Percentiles rank a stretch among this genome's conserved stretches.
Evolutionary conservation across 2,797 vertebrate genomes (phyloP).

Genomic region (Sebastes kiyomatsui): DNA sequence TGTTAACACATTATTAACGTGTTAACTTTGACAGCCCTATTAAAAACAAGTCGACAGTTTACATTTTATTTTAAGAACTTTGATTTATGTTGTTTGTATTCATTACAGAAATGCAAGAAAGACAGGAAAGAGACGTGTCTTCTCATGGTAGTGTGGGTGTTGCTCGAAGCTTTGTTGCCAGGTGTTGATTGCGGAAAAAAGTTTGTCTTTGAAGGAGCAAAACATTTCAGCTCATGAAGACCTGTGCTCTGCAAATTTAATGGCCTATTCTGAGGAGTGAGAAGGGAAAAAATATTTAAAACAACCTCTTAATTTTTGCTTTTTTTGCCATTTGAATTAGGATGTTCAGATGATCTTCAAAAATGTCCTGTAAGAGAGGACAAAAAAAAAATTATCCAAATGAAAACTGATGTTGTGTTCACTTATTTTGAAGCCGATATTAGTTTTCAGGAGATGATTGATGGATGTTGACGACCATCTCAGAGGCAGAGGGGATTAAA

Average conservation of each 20-base stretch:
- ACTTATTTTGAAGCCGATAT: not conserved
- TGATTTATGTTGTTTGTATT: slow-evolving; percentile 2
- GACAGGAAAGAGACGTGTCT: not conserved
- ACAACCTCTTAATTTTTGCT: not conserved
- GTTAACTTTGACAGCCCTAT: too few species aligned
- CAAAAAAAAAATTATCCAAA: not conserved
- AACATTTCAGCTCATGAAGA: not conserved
- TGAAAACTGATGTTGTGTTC: slow-evolving; percentile 2
- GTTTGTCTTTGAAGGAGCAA: not conserved
- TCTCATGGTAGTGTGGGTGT: not conserved
- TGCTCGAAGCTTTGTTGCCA: not conserved
- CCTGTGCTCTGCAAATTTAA: not conserved
- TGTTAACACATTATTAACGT: too few species aligned
- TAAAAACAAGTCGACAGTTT: not conserved
- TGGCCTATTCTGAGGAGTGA: slow-evolving; percentile 50
- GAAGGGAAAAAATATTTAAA: slow-evolving; percentile 45
- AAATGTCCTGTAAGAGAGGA: slow-evolving; percentile 32
- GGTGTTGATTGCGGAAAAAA: not conserved
- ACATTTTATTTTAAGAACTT: not conserved
- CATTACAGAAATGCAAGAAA: slow-evolving; percentile 1
- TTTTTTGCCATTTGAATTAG: slow-evolving; percentile 22
- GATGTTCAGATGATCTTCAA: slow-evolving; percentile 21
- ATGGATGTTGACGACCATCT: slow-evolving; percentile 10
- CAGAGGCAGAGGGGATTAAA: slow-evolving; percentile 9
- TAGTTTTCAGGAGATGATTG: slow-evolving; percentile 11